A percentile compares a stretch with the other conserved stretches of the same genome.
These are phyloP conservation scores for Emydura subglobosa DNA, from an alignment of 2,113 vertebrate species.

Conservation along the genomic window DNA sequence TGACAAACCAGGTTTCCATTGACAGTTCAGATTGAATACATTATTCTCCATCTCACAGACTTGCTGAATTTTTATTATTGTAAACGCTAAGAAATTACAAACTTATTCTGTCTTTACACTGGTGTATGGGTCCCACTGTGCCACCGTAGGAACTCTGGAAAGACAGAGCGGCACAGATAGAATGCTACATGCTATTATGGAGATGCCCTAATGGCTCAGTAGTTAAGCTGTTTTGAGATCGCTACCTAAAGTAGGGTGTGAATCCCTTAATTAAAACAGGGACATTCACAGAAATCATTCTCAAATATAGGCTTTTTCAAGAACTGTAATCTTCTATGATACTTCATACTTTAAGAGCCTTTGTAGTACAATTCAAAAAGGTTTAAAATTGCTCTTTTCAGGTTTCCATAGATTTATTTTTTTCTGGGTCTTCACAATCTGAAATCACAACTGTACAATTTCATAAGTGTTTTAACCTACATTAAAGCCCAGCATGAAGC, in stretches of 20 bases:
- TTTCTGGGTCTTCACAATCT: background rate
- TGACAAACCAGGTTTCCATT: background rate
- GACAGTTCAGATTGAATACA: background rate
- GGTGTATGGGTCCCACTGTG: background rate
- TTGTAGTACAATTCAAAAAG: background rate
- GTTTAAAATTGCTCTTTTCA: background rate
- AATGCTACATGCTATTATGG: background rate
- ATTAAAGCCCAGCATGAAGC: background rate
- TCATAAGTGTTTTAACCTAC: background rate
- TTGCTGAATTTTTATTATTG: background rate
- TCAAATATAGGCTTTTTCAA: background rate
- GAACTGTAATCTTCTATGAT: background rate
- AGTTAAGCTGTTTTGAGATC: background rate
- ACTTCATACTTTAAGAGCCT: background rate
- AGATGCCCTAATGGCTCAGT: background rate
- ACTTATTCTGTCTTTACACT: slow-evolving; percentile 14
- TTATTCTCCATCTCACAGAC: background rate
- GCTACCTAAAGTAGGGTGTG: background rate
- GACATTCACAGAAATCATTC: background rate
- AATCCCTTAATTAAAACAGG: background rate
- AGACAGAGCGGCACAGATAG: background rate
- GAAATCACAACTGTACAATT: background rate
- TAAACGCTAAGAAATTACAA: background rate
- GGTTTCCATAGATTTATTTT: background rate
- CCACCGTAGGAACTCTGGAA: background rate